These are phyloP conservation scores for Uropsilus gracilis DNA, from an alignment of 2,113 vertebrate genomes.

Conservation along the genomic window DNA sequence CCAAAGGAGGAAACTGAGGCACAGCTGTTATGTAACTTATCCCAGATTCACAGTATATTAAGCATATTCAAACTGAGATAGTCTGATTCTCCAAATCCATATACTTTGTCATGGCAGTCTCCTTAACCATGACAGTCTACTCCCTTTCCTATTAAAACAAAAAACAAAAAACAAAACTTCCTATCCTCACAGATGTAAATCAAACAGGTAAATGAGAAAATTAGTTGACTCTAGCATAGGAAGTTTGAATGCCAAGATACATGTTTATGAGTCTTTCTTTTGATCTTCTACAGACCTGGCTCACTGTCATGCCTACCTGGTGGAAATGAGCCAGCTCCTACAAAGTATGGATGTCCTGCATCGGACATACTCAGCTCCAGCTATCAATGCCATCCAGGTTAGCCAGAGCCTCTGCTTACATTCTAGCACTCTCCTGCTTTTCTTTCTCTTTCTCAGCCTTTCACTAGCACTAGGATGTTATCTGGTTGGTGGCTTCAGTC, in stretches of 20 bases:
- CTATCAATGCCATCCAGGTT: slow-evolving; percentile 97
- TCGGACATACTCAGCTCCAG: slow-evolving; percentile 95
- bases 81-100: not conserved
- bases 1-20: not conserved
- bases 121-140: not conserved
- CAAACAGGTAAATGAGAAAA: not conserved
- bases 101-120: too few species aligned
- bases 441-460: not conserved
- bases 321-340: slow-evolving; percentile 95
- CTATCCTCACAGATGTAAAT: not conserved
- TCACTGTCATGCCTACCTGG: slow-evolving; percentile 92
- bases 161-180: not conserved
- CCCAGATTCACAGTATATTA: not conserved
- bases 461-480: slow-evolving; percentile 43
- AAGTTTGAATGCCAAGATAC: not conserved
- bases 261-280: not conserved
- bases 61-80: not conserved
- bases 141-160: not conserved
- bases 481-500: not conserved
- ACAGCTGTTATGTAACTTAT: not conserved
- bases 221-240: not conserved
- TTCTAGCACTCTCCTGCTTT: not conserved
- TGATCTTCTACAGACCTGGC: slow-evolving; percentile 89
- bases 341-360: slow-evolving; percentile 98
- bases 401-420: not conserved